These are phyloP conservation scores for Tipula helvola DNA, from an alignment of 2,888 invertebrate species.

Conservation along the genomic window DNA sequence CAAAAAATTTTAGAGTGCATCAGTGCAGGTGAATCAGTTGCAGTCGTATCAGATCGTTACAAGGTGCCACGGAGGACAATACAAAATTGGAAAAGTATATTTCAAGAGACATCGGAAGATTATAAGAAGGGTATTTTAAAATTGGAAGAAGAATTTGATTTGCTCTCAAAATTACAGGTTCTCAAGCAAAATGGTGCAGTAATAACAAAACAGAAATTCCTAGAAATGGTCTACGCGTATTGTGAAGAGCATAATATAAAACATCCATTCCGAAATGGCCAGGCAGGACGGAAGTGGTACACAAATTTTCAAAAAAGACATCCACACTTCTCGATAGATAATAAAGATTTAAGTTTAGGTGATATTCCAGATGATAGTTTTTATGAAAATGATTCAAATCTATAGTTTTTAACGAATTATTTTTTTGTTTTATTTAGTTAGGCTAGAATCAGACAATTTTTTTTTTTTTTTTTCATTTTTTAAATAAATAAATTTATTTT, in stretches of 20 bases:
- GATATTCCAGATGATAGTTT: constrained; percentile 6
- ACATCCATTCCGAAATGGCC: not conserved
- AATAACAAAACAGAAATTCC: not conserved
- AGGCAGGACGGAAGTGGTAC: not conserved
- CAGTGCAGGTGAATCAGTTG: not conserved
- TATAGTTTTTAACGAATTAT: not conserved
- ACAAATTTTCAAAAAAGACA: not conserved
- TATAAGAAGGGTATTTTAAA: not conserved
- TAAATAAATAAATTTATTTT: not conserved
- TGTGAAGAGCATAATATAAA: constrained; percentile 7
- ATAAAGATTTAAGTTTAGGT: not conserved
- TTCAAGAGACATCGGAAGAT: not conserved
- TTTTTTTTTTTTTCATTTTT: not conserved
- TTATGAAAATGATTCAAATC: not conserved
- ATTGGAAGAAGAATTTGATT: not conserved
- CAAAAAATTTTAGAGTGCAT: not conserved
- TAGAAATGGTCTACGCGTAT: constrained; percentile 6
- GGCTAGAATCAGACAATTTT: not conserved
- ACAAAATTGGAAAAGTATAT: constrained; percentile 9
- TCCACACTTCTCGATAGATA: not conserved
- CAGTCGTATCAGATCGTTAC: not conserved
- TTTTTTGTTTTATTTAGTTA: not conserved
- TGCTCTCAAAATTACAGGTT: not conserved
- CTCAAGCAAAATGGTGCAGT: not conserved
- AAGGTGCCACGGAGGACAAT: not conserved